Base-by-base conservation (phyloP, 2,113 vertebrate species). In the Brachyhypopomus occidentalis region DNA sequence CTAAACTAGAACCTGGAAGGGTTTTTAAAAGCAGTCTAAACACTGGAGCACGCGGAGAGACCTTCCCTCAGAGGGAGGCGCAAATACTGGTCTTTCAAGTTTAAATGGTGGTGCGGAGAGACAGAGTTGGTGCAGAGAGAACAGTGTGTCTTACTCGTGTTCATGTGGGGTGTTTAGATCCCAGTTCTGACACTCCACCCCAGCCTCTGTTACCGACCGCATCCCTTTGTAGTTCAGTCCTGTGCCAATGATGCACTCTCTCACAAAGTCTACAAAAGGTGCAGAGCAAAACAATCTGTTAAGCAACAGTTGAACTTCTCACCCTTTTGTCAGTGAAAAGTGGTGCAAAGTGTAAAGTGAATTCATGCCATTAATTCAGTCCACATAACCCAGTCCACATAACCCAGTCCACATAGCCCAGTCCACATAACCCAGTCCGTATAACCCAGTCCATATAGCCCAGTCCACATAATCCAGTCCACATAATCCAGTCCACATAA, bases 101-200 rank as follows among this genome's bases (percentile, higher is more conserved):
- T 48, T 62, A 72, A 82, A 16, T 72, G 56, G n/a, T 74, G 11
- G 1, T 48, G 63, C 20, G n/a, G 17, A 63, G 6, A 48, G 17
- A 38, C 5, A 67, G 2, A 52, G 9, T 1, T 7, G n/a, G 20
- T 67, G n/a, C 72, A 56, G 55, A 70, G 52, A 52, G 16, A 55
- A 75, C 8, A 1, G 23, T 70, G 36, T 6, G 52, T 89, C 96
- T 96, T 96, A 98, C 98, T 96, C 96, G 93, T 99, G 98, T 85
- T 98, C 96, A 38, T 99, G 98, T 80, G 97, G 98, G 66, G 95
- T 95, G 86, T 95, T 95, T 59, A 97, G 96, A 88, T 93, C 94
- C 98, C 98, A 99, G n/a, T 94, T 93, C 85, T 99, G 98, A 90
- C 98, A 99, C 67, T 88, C 93, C 80, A 96, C 94, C 80, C 96